Conservation (phyloP, 2,113 vertebrate species). For the Perca flavescens region DNA sequence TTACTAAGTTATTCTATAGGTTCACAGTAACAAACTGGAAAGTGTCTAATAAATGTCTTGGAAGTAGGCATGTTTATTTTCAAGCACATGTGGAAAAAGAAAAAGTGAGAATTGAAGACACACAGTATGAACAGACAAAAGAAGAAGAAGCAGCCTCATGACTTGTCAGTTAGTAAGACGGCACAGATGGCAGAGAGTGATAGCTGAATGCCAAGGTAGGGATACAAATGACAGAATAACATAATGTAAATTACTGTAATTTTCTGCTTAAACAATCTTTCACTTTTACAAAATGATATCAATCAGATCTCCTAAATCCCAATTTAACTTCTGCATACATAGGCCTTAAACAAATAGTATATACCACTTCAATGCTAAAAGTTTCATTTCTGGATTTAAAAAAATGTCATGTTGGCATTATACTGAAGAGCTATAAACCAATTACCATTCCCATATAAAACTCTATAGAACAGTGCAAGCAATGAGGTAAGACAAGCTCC, state of each 20-base stretch:
- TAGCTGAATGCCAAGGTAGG: too few species aligned
- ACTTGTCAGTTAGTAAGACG: too few species aligned
- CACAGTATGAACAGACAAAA: background rate
- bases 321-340: too few species aligned
- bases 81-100: background rate
- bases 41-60: background rate
- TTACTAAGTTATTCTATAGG: background rate
- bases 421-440: slow-evolving; percentile 14
- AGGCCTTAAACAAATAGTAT: background rate
- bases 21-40: background rate
- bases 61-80: background rate
- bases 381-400: background rate
- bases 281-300: too few species aligned
- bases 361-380: background rate
- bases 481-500: slow-evolving; percentile 44
- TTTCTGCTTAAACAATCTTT: too few species aligned
- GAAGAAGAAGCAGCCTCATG: too few species aligned
- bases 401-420: background rate
- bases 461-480: background rate
- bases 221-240: too few species aligned
- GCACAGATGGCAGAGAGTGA: too few species aligned
- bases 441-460: slow-evolving; percentile 11
- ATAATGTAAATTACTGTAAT: too few species aligned
- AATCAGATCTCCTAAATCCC: too few species aligned
- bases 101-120: background rate